Conservation (phyloP, 2,113 vertebrate species). For the Rhinogobius similis region DNA sequence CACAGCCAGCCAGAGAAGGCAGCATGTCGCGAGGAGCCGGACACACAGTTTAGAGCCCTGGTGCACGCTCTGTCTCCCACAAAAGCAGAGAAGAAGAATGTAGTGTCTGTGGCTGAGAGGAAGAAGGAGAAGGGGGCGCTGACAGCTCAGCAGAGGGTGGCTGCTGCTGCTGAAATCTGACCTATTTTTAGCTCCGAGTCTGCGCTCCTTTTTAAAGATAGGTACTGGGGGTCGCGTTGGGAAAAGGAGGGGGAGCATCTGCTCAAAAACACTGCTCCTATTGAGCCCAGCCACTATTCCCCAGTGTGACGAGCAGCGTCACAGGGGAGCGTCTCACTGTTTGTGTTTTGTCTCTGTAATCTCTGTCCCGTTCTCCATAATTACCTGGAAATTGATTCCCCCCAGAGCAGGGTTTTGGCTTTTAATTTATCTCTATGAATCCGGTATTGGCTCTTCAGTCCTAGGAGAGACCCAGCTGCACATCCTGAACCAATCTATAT, state of each 20-base stretch:
- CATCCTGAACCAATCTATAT: conserved; percentile 35
- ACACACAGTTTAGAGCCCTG: conserved; percentile 53
- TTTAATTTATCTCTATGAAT: conserved; percentile 54
- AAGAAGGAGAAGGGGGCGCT: conserved; percentile 63
- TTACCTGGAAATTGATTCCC: conserved; percentile 58
- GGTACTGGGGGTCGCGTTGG: conserved; percentile 36
- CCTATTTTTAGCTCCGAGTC: conserved; percentile 62
- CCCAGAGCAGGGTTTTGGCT: conserved; percentile 43
- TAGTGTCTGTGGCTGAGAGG: conserved; percentile 55
- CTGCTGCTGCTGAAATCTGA: conserved; percentile 47
- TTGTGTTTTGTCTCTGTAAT: conserved; percentile 55
- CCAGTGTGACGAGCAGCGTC: conserved; percentile 25
- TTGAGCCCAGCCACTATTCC: conserved; percentile 23
- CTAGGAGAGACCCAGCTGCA: conserved; percentile 25
- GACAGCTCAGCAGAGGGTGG: conserved; percentile 66
- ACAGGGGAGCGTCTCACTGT: conserved; percentile 39
- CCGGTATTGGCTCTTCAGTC: conserved; percentile 38
- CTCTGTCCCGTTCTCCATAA: conserved; percentile 55
- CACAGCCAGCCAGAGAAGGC: conserved; percentile 55
- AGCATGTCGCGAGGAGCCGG: conserved; percentile 52
- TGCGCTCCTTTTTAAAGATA: conserved; percentile 62
- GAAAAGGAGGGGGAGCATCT: conserved; percentile 18
- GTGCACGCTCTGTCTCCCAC: conserved; percentile 57
- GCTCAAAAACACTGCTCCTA: conserved; percentile 1
- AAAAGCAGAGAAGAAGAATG: conserved; percentile 56